A percentile compares a stretch with the other conserved stretches of the same genome.
Evolutionary conservation across 2,113 vertebrate genomes (phyloP).

Genomic region (Edolisoma coerulescens): DNA sequence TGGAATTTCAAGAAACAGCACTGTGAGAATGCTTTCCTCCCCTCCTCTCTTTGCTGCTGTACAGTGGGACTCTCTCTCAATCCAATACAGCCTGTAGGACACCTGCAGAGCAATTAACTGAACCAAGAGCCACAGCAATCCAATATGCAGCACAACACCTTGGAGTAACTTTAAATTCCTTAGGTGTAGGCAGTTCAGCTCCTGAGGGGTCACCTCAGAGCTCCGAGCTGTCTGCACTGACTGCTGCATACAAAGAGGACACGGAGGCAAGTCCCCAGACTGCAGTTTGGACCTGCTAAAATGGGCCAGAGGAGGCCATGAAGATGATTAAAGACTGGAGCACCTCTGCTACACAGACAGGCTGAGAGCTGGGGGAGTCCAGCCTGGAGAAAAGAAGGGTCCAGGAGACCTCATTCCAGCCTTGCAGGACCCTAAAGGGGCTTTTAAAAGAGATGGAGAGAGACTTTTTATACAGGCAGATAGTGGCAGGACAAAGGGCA

Average conservation of each 20-base stretch:
- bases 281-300: not conserved
- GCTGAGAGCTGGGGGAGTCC: not conserved
- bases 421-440: not conserved
- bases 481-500: not conserved
- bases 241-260: not conserved
- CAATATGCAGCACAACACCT: not conserved
- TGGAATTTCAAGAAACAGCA: not conserved
- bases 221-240: not conserved
- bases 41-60: too few species aligned
- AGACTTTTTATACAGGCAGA: not conserved
- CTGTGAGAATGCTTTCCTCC: not conserved
- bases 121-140: not conserved
- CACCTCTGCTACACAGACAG: not conserved
- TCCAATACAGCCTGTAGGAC: rapidly evolving
- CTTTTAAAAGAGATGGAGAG: too few species aligned
- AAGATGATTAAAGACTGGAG: not conserved
- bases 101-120: not conserved
- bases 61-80: not conserved
- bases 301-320: not conserved
- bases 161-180: not conserved
- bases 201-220: not conserved
- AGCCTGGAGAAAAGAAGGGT: not conserved
- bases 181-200: not conserved
- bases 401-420: not conserved
- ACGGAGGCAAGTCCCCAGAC: rapidly evolving